Conservation (phyloP, 2,797 vertebrate genomes). For the Pangasius krempfi region DNA sequence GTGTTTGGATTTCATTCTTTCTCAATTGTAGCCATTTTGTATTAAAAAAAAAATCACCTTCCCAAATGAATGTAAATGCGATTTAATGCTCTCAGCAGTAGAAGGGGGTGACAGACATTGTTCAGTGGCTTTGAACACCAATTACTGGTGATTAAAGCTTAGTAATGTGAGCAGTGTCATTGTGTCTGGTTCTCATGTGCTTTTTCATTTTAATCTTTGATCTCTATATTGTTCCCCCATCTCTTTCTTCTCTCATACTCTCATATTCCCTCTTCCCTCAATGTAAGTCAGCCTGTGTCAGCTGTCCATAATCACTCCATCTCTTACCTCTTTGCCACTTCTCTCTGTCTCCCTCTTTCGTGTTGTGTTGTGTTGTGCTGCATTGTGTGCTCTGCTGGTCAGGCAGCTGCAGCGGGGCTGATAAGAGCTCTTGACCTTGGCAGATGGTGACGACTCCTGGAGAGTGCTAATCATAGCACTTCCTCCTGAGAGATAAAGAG, state of each 20-base stretch:
- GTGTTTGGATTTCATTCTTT: neutral
- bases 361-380: constrained; percentile 31
- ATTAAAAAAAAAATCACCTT: neutral
- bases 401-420: constrained; percentile 62
- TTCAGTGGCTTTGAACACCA: constrained; percentile 6
- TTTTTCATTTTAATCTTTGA: neutral
- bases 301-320: constrained; percentile 15
- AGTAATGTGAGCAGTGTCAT: constrained; percentile 7
- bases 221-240: neutral
- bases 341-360: constrained; percentile 11
- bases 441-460: constrained; percentile 65
- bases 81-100: neutral
- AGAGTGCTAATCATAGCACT: constrained; percentile 67
- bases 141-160: neutral
- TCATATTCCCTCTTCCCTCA: neutral
- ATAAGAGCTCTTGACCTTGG: constrained; percentile 66
- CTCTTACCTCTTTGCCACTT: constrained; percentile 17
- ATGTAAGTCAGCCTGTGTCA: neutral
- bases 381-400: constrained; percentile 38
- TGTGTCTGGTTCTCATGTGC: neutral
- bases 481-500: constrained; percentile 48
- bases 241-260: neutral
- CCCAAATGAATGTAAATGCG: neutral
- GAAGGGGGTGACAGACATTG: neutral
- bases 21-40: neutral